Evolutionary conservation across 2,797 vertebrate genomes (phyloP).

Genomic region (Buceros bicornis): DNA sequence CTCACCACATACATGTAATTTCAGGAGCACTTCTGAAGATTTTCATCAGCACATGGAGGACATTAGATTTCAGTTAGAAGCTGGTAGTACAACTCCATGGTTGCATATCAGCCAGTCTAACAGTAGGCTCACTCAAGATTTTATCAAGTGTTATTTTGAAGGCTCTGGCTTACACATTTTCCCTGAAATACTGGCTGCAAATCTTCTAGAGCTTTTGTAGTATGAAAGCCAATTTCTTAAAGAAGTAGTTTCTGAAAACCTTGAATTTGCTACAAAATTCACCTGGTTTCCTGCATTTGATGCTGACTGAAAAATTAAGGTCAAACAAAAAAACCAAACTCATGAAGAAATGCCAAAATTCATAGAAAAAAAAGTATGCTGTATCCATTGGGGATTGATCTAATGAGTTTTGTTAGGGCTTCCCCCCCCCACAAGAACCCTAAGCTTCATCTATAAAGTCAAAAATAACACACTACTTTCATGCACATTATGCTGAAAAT

Average conservation of each 20-base stretch:
- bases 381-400: background rate
- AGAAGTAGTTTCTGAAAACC: background rate
- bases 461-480: background rate
- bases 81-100: background rate
- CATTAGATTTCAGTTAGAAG: background rate
- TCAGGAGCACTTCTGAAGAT: background rate
- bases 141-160: constrained; percentile 22
- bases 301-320: background rate
- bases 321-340: background rate
- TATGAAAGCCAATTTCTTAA: background rate
- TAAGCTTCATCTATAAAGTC: background rate
- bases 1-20: background rate
- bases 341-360: background rate
- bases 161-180: background rate
- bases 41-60: background rate
- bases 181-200: background rate
- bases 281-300: background rate
- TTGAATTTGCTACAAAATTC: background rate
- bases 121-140: background rate
- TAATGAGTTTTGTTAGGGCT: background rate
- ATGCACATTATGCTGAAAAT: background rate
- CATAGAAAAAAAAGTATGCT: background rate
- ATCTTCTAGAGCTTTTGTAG: background rate
- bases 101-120: background rate
- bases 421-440: background rate